Percentiles rank a stretch among this genome's conserved stretches.
Conservation (phyloP, 2,113 vertebrate species). For the Festucalex cinctus region DNA sequence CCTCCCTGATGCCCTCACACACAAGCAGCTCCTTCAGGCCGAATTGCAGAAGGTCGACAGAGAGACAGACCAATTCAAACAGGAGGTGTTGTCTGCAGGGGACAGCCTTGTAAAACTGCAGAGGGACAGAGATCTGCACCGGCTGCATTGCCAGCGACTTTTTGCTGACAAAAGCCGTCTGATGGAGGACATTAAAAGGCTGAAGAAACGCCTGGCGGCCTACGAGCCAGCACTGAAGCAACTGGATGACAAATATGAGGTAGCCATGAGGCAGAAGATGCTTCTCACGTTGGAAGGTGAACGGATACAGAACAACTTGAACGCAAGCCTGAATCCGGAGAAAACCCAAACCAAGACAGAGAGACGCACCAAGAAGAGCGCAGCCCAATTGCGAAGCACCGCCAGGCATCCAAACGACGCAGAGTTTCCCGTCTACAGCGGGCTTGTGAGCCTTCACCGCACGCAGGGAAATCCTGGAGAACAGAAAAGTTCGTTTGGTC, state of each 20-base stretch:
- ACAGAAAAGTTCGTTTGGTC: conserved; percentile 9
- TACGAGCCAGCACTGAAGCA: conserved; percentile 75
- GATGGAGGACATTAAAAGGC: conserved; percentile 73
- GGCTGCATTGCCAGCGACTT: conserved; percentile 74
- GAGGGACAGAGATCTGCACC: conserved; percentile 84
- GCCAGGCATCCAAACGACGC: neutral
- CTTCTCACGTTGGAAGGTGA: conserved; percentile 28
- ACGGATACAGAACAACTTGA: neutral
- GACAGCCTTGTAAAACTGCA: conserved; percentile 75
- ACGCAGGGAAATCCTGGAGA: neutral
- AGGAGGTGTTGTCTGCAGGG: conserved; percentile 66
- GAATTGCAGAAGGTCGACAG: conserved; percentile 71
- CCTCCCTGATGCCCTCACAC: conserved; percentile 74
- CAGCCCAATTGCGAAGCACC: neutral
- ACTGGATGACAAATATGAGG: conserved; percentile 79
- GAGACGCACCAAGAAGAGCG: neutral
- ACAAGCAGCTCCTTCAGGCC: conserved; percentile 71
- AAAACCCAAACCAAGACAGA: neutral
- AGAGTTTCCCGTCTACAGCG: conserved; percentile 3
- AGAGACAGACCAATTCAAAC: conserved; percentile 72
- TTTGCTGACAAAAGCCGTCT: conserved; percentile 81
- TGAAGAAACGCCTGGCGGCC: conserved; percentile 81
- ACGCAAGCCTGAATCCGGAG: neutral
- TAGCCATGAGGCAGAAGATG: conserved; percentile 36
- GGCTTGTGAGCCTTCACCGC: neutral